phyloP scores from a whole-genome alignment of 2,888 invertebrate species.

The Xylocampa areola region DNA sequence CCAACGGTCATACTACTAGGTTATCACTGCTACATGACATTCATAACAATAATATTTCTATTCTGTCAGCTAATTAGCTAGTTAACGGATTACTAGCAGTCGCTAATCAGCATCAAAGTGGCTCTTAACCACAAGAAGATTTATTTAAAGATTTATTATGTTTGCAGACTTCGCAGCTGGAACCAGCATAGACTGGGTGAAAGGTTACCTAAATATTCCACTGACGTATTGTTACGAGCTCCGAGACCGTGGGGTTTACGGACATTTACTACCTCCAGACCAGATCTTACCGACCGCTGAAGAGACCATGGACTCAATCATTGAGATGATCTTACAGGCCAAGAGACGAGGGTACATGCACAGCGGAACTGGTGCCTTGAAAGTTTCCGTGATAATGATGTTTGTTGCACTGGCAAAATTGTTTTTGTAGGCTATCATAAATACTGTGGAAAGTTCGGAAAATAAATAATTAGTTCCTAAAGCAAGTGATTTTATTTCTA shows the following conservation, averaged over 20 bases:
- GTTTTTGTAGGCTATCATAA: conserved; percentile 13
- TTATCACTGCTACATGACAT: no score
- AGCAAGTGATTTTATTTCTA: no score
- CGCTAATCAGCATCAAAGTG: no score
- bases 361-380: conserved; percentile 13
- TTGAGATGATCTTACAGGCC: conserved; percentile 79
- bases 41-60: no score
- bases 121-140: no score
- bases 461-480: no score
- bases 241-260: conserved; percentile 91
- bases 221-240: conserved; percentile 93
- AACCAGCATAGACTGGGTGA: conserved; percentile 93
- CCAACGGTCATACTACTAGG: no score
- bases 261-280: conserved; percentile 92
- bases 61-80: no score
- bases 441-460: no score
- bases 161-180: conserved; percentile 91
- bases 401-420: conserved; percentile 25
- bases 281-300: conserved; percentile 91
- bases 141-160: not conserved
- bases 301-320: conserved; percentile 88
- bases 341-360: conserved; percentile 77
- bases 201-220: conserved; percentile 90
- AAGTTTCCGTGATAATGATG: conserved; percentile 26
- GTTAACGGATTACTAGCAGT: no score